Conservation (phyloP, 2,888 invertebrate species). For the Nysson spinosus region DNA sequence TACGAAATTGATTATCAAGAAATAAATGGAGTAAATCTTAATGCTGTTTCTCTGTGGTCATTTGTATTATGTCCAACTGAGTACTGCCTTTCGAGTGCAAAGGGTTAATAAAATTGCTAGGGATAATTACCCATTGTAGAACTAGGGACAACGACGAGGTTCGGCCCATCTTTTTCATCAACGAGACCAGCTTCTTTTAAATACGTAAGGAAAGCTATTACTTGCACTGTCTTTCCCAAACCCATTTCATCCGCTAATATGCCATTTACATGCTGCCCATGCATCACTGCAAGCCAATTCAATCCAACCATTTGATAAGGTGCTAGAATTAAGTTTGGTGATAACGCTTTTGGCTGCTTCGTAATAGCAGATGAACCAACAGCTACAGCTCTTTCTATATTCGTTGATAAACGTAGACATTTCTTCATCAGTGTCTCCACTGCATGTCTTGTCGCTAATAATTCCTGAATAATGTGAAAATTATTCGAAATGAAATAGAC, state of each 20-base stretch:
- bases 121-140: conserved; percentile 91
- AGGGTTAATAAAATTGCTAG: no score
- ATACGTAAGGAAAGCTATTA: conserved; percentile 94
- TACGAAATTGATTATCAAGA: no score
- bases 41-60: no score
- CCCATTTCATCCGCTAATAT: conserved; percentile 99
- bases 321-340: conserved; percentile 84
- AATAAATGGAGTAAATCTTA: no score
- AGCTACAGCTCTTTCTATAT: conserved; percentile 88
- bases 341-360: conserved; percentile 86
- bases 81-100: no score
- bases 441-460: conserved; percentile 86
- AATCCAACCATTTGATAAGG: conserved; percentile 93
- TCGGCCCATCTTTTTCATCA: conserved; percentile 82
- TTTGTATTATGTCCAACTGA: no score
- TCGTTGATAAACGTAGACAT: conserved; percentile 89
- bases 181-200: conserved; percentile 88
- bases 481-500: conserved; percentile 5
- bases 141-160: conserved; percentile 96
- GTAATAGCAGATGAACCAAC: conserved; percentile 85
- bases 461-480: conserved; percentile 58
- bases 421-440: conserved; percentile 89
- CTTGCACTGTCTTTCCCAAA: conserved; percentile 95
- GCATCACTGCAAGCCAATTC: conserved; percentile 95
- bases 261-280: conserved; percentile 93